Evolutionary conservation across 2,888 invertebrate species (phyloP).

Genomic region (Apamea sordens): DNA sequence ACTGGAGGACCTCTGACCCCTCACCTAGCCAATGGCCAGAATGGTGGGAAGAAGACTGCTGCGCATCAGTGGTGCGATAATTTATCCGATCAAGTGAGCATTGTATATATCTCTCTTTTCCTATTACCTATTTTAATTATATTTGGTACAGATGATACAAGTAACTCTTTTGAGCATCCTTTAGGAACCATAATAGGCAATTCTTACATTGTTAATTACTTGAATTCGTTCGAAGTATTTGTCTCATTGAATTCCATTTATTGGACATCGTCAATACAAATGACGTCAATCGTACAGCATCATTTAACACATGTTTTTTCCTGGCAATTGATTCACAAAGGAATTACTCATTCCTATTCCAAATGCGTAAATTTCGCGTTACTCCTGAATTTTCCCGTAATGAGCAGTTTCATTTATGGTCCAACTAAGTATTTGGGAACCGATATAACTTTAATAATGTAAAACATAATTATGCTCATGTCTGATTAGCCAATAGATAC

Average conservation of each 20-base stretch:
- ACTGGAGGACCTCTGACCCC: constrained; percentile 87
- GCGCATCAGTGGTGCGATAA: constrained; percentile 91
- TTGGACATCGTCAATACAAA: constrained; percentile 23
- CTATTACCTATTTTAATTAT: neutral
- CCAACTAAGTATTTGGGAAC: neutral
- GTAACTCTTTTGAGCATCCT: neutral
- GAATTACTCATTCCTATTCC: constrained; percentile 55
- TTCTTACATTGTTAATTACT: constrained; percentile 14
- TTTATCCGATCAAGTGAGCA: constrained; percentile 91
- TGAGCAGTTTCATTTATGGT: neutral
- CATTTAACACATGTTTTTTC: constrained; percentile 57
- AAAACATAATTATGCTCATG: neutral
- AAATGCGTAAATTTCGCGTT: constrained; percentile 28
- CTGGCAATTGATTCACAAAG: constrained; percentile 58
- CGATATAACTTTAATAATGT: neutral
- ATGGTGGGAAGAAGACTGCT: constrained; percentile 90
- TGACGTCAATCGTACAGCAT: constrained; percentile 58
- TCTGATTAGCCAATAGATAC: neutral
- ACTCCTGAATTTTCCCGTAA: constrained; percentile 29
- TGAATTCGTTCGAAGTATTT: constrained; percentile 1
- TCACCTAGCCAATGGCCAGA: constrained; percentile 86
- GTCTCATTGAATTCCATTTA: constrained; percentile 22
- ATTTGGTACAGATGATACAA: neutral
- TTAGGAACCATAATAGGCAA: neutral
- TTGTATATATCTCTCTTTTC: constrained; percentile 16